Evolutionary conservation across 2,113 vertebrate species (phyloP).

Genomic region (Forbesichthys papilliferus): DNA sequence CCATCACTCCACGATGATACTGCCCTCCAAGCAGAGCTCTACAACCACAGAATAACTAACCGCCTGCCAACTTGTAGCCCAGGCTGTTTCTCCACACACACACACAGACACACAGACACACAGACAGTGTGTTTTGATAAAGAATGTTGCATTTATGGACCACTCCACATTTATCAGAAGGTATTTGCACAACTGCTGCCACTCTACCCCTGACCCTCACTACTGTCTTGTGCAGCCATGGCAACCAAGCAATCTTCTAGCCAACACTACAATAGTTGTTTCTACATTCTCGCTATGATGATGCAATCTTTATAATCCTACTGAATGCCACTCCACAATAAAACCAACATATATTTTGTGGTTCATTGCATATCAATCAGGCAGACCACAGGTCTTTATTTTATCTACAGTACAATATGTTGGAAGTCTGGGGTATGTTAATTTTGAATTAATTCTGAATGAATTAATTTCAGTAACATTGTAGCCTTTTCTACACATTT

Average conservation of each 20-base stretch:
- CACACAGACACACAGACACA: no score
- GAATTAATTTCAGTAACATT: constrained; percentile 15
- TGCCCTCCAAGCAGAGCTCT: constrained; percentile 29
- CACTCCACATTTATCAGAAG: constrained; percentile 9
- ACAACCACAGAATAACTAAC: not conserved
- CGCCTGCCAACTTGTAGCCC: not conserved
- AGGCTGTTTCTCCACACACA: not conserved
- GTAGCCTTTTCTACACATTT: constrained; percentile 52
- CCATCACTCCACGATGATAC: constrained; percentile 86
- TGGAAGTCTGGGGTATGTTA: constrained; percentile 61
- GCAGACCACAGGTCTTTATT: constrained; percentile 70
- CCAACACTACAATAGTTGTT: constrained; percentile 59
- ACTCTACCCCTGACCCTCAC: not conserved
- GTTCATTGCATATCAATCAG: constrained; percentile 56
- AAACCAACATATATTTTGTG: constrained; percentile 10
- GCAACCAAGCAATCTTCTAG: constrained; percentile 57
- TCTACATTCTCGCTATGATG: not conserved
- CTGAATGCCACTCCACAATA: constrained; percentile 64
- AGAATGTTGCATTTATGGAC: constrained; percentile 11
- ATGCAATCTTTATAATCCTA: constrained; percentile 67
- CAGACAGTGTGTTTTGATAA: not conserved
- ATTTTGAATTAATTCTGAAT: constrained; percentile 10
- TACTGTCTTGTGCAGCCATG: constrained; percentile 49
- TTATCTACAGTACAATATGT: not conserved
- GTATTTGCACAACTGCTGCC: constrained; percentile 20